A percentile compares a stretch with the other conserved stretches of the same genome.
phyloP scores from a whole-genome alignment of 2,888 invertebrate genomes.

The Sphaerolaimus hirsutus region DNA sequence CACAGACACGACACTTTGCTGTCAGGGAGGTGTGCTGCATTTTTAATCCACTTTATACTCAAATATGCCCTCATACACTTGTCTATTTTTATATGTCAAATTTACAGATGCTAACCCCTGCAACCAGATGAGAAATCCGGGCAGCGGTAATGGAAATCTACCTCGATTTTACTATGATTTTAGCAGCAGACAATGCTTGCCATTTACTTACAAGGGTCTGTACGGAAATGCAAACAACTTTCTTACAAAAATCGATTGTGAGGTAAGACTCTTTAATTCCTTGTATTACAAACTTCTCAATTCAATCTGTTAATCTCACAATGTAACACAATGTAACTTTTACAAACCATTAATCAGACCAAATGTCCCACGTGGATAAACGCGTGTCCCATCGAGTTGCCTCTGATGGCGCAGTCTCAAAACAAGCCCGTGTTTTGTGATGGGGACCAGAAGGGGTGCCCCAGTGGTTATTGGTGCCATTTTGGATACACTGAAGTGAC shows the following conservation, averaged over 20 bases:
- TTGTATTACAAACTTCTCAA: too few species aligned
- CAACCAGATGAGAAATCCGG: too few species aligned
- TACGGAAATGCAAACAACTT: background rate
- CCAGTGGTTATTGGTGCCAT: conserved; percentile 8
- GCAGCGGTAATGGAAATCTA: background rate
- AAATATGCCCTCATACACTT: too few species aligned
- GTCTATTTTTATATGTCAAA: too few species aligned
- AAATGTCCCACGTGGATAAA: conserved; percentile 1
- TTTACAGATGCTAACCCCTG: too few species aligned
- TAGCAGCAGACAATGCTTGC: background rate
- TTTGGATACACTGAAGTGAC: conserved; percentile 4
- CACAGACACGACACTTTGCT: background rate
- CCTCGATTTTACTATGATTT: background rate
- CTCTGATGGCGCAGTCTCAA: background rate
- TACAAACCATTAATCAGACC: background rate
- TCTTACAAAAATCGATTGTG: background rate
- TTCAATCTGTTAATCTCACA: too few species aligned
- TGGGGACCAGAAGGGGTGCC: conserved; percentile 1
- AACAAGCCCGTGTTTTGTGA: background rate
- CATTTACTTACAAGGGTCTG: background rate
- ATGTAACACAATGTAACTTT: too few species aligned
- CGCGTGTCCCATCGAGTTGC: conserved; percentile 1
- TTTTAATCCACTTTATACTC: too few species aligned
- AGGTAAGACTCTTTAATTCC: background rate
- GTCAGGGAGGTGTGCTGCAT: too few species aligned